phyloP scores from a whole-genome alignment of 2,888 invertebrate genomes.

The Cantharis lateralis region DNA sequence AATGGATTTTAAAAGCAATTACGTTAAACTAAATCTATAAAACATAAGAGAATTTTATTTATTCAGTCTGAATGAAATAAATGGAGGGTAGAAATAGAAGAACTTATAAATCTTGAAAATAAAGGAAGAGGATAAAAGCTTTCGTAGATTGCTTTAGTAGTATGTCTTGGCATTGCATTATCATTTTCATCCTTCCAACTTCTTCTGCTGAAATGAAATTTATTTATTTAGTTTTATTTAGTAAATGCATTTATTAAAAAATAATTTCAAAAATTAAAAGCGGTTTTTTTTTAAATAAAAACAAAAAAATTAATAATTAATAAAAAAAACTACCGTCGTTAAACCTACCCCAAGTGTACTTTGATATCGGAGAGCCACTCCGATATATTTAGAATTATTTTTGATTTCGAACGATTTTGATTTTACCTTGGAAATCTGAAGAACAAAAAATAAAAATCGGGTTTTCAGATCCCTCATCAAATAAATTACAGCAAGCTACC shows the following conservation, averaged over 20 bases:
- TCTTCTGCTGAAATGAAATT: not conserved
- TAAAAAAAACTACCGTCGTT: too few species aligned
- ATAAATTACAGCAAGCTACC: constrained; percentile 18
- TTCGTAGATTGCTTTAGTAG: constrained; percentile 3
- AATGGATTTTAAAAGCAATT: not conserved
- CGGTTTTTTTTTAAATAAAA: too few species aligned
- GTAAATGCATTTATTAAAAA: too few species aligned
- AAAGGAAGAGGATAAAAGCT: constrained; percentile 4
- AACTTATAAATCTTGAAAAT: constrained; percentile 8
- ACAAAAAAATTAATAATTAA: too few species aligned
- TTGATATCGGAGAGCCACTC: too few species aligned
- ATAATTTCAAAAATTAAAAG: too few species aligned
- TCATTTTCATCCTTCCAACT: not conserved
- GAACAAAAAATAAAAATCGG: not conserved
- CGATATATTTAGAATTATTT: too few species aligned
- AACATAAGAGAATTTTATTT: constrained; percentile 14
- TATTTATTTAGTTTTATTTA: not conserved
- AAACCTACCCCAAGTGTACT: too few species aligned
- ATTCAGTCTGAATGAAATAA: constrained; percentile 6
- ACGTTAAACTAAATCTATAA: constrained; percentile 10
- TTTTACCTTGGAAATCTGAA: not conserved
- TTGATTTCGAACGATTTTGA: not conserved
- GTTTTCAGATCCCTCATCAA: constrained; percentile 13
- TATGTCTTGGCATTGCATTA: not conserved
- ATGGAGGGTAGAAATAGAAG: constrained; percentile 6